These are phyloP conservation scores for Hecatera dysodea DNA, from an alignment of 2,888 invertebrate genomes.

Conservation along the genomic window DNA sequence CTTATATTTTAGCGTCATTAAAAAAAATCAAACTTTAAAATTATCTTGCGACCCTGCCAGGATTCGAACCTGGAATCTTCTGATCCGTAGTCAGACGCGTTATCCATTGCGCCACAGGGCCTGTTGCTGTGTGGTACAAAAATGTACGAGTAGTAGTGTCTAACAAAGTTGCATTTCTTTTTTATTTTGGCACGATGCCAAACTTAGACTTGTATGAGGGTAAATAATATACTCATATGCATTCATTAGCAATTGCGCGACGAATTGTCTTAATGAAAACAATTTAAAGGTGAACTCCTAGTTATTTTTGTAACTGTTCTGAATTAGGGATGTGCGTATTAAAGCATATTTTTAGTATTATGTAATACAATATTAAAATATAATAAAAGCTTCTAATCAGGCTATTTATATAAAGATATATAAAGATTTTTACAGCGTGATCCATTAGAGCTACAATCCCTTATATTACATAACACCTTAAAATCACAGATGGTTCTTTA, in stretches of 20 bases:
- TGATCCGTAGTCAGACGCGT: constrained; percentile 94
- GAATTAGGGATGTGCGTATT: background rate
- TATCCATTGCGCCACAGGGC: constrained; percentile 93
- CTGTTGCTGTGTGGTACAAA: constrained; percentile 50
- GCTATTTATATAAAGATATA: no score
- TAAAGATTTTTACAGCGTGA: no score
- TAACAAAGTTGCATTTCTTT: background rate
- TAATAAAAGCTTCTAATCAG: background rate
- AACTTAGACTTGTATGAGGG: constrained; percentile 7
- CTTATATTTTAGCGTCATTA: background rate
- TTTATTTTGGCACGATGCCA: constrained; percentile 36
- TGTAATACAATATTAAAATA: no score
- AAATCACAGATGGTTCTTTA: no score
- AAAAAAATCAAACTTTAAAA: background rate
- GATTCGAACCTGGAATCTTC: constrained; percentile 93
- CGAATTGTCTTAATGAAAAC: constrained; percentile 4
- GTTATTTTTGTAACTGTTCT: no score
- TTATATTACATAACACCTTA: no score
- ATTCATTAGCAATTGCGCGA: constrained; percentile 13
- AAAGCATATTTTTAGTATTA: background rate
- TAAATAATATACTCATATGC: constrained; percentile 5
- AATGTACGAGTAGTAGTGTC: background rate
- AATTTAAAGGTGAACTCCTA: background rate
- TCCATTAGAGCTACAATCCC: no score
- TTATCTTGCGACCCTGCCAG: constrained; percentile 89